These are phyloP conservation scores for Apostichopus californicus DNA, from an alignment of 35 echinoderm and acorn worm genomes.

Conservation along the genomic window DNA sequence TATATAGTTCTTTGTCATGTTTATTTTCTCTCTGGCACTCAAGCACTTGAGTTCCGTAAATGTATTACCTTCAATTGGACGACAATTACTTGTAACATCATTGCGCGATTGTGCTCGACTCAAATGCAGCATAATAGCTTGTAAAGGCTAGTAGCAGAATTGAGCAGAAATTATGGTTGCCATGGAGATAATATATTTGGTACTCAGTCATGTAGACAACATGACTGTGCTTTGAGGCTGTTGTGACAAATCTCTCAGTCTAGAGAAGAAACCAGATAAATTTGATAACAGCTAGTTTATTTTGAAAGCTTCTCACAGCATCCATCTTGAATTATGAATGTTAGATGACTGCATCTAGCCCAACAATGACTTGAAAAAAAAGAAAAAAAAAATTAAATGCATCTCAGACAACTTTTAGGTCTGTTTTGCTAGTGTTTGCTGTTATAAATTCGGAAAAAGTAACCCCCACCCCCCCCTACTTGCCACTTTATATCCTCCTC, in stretches of 20 bases:
- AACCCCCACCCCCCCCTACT: background rate
- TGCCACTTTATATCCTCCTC: constrained; percentile 41
- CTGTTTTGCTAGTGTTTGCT: too few relatives aligned
- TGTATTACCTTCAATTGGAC: background rate
- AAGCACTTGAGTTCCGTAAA: background rate
- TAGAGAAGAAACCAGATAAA: background rate
- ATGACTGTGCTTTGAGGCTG: background rate
- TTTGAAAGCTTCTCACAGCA: too few relatives aligned
- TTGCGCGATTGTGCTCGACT: background rate
- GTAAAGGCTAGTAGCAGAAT: background rate
- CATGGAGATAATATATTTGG: background rate
- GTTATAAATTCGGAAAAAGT: background rate
- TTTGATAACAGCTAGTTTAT: too few relatives aligned
- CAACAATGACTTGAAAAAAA: too few relatives aligned
- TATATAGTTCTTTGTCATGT: too few relatives aligned
- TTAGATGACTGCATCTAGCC: too few relatives aligned
- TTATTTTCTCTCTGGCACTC: too few relatives aligned
- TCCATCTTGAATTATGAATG: too few relatives aligned
- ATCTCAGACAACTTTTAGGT: too few relatives aligned
- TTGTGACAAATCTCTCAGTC: background rate
- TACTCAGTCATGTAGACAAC: background rate
- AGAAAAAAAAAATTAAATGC: too few relatives aligned
- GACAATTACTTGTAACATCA: background rate
- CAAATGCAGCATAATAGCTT: background rate
- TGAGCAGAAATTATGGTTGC: background rate